Conservation (phyloP, 2,113 vertebrate species). For the Anser cygnoides region DNA sequence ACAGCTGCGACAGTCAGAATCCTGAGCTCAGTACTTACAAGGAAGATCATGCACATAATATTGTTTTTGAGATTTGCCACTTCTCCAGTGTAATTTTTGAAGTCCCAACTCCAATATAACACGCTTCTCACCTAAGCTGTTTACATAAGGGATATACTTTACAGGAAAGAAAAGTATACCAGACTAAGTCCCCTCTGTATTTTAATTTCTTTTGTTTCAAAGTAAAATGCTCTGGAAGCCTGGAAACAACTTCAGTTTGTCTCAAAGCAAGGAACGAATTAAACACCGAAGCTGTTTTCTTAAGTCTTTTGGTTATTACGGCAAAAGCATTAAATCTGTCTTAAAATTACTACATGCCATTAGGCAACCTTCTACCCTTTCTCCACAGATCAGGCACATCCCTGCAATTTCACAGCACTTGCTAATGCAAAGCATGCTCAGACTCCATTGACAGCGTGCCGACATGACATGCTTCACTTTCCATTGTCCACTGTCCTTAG, state of each 20-base stretch:
- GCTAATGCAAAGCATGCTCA: slow-evolving; percentile 39
- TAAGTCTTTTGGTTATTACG: slow-evolving; percentile 41
- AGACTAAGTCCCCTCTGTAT: neutral
- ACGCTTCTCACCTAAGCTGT: slow-evolving; percentile 21
- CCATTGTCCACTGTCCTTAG: slow-evolving; percentile 66
- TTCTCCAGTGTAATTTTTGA: slow-evolving; percentile 24
- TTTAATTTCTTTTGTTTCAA: slow-evolving; percentile 40
- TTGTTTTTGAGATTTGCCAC: slow-evolving; percentile 17
- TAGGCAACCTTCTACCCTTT: slow-evolving; percentile 1
- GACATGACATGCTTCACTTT: slow-evolving; percentile 60
- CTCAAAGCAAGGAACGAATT: slow-evolving; percentile 38
- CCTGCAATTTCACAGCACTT: slow-evolving; percentile 23
- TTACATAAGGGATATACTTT: slow-evolving; percentile 27
- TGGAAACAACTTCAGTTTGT: neutral
- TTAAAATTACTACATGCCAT: slow-evolving; percentile 27
- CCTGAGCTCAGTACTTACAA: neutral
- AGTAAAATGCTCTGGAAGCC: slow-evolving; percentile 6
- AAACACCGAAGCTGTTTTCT: slow-evolving; percentile 43
- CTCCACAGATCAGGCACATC: neutral
- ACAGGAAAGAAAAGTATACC: neutral
- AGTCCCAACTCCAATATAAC: slow-evolving; percentile 43
- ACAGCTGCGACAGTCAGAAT: neutral
- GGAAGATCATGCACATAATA: slow-evolving; percentile 10
- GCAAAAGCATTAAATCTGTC: slow-evolving; percentile 50
- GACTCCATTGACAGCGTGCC: slow-evolving; percentile 46